Conservation (phyloP, 2,797 vertebrate species). For the Trachurus trachurus region DNA sequence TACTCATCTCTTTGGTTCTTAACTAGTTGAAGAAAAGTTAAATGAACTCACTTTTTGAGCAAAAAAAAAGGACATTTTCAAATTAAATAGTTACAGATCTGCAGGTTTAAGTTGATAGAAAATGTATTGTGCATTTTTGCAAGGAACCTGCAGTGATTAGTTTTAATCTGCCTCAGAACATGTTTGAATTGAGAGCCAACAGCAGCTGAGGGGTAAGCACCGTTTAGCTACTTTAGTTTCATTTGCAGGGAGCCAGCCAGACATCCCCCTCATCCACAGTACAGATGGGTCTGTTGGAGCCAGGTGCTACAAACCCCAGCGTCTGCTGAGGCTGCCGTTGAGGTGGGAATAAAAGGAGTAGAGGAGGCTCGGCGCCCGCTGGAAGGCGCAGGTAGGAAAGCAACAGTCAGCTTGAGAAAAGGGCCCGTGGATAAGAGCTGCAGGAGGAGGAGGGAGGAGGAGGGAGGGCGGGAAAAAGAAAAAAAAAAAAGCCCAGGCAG, state of each 20-base stretch:
- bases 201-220: constrained; percentile 43
- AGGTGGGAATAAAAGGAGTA: constrained; percentile 63
- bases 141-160: constrained; percentile 33
- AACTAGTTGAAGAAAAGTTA: not conserved
- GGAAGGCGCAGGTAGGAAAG: constrained; percentile 61
- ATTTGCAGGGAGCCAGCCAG: constrained; percentile 58
- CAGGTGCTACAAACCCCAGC: constrained; percentile 67
- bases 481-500: constrained; percentile 16
- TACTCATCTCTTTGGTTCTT: not conserved
- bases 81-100: not conserved
- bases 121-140: constrained; percentile 8
- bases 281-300: constrained; percentile 71
- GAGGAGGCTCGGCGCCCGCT: constrained; percentile 61
- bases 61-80: not conserved
- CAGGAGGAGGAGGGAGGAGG: constrained; percentile 22
- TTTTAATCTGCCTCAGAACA: constrained; percentile 52
- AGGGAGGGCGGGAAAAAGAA: not conserved
- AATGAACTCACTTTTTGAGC: not conserved
- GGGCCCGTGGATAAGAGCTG: not conserved
- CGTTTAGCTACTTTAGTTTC: constrained; percentile 69
- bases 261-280: constrained; percentile 69
- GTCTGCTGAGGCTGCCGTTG: constrained; percentile 52
- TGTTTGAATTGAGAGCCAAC: constrained; percentile 49
- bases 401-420: constrained; percentile 58
- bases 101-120: constrained; percentile 19